These are phyloP conservation scores for Caenorhabditis latens DNA, from an alignment of 1,140 invertebrate species.

Conservation along the genomic window DNA sequence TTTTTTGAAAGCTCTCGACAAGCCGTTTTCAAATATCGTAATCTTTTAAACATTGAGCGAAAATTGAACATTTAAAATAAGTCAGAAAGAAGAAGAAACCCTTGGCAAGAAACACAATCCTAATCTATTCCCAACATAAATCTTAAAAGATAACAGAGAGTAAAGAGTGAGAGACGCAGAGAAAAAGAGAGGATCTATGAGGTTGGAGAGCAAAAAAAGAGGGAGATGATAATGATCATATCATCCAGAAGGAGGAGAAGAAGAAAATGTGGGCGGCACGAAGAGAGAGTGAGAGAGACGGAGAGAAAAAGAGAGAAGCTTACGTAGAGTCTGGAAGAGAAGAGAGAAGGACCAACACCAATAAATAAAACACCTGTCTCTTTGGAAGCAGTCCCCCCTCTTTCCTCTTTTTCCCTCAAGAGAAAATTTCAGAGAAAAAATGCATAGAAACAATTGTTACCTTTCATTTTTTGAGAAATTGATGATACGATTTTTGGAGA, in stretches of 20 bases:
- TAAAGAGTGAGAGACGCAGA: neutral
- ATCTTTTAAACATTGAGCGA: too few relatives aligned
- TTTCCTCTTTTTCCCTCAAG: too few relatives aligned
- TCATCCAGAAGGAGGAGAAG: slow-evolving; percentile 1
- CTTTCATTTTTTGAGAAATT: too few relatives aligned
- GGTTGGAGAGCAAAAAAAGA: neutral
- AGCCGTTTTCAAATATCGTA: neutral
- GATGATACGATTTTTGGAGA: neutral
- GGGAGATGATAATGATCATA: neutral
- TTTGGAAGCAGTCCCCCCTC: too few relatives aligned
- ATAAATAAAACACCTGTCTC: slow-evolving; percentile 50
- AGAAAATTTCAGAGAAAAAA: neutral
- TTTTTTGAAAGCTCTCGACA: neutral
- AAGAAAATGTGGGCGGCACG: neutral
- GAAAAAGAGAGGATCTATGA: neutral
- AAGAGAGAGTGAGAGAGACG: neutral
- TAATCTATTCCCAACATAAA: too few relatives aligned
- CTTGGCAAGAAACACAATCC: too few relatives aligned
- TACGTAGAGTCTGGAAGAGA: neutral
- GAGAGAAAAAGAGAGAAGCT: neutral
- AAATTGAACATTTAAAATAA: too few relatives aligned
- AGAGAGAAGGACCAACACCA: slow-evolving; percentile 2
- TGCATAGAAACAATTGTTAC: neutral
- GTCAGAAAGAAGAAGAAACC: too few relatives aligned
- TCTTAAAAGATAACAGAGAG: neutral